phyloP scores from a whole-genome alignment of 2,113 vertebrate species.

The Crotalus horridus region DNA sequence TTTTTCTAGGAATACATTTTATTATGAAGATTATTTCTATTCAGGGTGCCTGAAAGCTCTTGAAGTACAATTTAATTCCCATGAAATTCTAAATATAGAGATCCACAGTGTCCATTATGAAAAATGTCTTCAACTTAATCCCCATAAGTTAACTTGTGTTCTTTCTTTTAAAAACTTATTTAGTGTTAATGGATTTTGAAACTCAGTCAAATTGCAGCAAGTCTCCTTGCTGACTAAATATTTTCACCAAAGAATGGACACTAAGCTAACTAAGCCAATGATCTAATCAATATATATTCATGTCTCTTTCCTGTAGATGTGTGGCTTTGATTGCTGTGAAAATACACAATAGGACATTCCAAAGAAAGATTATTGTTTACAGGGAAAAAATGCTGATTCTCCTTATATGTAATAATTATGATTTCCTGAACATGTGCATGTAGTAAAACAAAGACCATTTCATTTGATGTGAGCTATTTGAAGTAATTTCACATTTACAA shows the following conservation, averaged over 20 bases:
- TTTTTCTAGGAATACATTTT: background rate
- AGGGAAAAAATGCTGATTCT: slow-evolving; percentile 30
- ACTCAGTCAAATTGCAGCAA: background rate
- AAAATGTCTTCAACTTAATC: background rate
- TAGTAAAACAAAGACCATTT: background rate
- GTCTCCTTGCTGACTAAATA: background rate
- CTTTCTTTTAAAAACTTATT: background rate
- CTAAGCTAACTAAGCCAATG: background rate
- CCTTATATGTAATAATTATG: slow-evolving; percentile 21
- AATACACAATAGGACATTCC: background rate
- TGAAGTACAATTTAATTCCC: background rate
- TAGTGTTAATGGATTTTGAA: background rate
- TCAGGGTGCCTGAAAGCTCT: background rate
- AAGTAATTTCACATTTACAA: slow-evolving; percentile 12
- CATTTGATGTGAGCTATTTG: slow-evolving; percentile 23
- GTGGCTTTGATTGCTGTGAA: background rate
- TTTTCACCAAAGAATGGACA: background rate
- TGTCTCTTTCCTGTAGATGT: background rate
- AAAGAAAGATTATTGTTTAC: slow-evolving; percentile 24
- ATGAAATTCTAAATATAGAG: background rate
- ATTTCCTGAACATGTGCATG: background rate
- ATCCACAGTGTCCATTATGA: background rate
- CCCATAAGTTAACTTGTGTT: background rate
- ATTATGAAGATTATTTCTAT: background rate
- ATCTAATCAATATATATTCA: background rate